Evolutionary conservation across 2,113 vertebrate genomes (phyloP), one percentile per base, ranked within the genome.

Genomic region (Mesitornis unicolor): DNA sequence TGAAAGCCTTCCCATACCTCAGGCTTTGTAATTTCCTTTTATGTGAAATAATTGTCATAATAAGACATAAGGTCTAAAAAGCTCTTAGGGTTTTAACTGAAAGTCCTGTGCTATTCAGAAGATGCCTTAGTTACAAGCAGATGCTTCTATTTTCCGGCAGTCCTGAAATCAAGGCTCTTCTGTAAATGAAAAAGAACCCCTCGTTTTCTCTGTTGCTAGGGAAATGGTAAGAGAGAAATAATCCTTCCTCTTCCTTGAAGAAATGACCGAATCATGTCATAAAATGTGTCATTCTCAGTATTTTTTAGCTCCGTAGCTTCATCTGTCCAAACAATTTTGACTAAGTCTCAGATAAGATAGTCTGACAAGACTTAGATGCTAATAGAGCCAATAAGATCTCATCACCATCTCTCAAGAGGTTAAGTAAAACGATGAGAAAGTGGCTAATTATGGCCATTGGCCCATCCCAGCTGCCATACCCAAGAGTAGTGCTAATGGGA

Each of bases 131-230:
- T 77, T 94, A 75, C 31, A 92, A 84, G 47, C 68, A 88, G 79
- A 77, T 74, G 47, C 59, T 95, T 94, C 64, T 90, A 33, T 93
- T 90, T 96, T 86, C 29, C 8, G 2, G 64, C 28, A 86, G 11
- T 88, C 10, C 51, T 94, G 79, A 96, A 96, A 87, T 91, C 50
- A 83, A 67, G 71, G 54, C 38, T 90, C 42, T 88, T 78, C 75
- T 51, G 25, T 61, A 94, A 90, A 78, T 33, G 59, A 87, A 87
- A 91, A 92, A 91, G 56, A 75, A 36, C 11, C 31, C 9, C 21
- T 93, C 45, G 80, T 96, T 96, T 96, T 80, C 35, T 21, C 9
- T 28, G 85, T 92, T 96, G 64, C 79, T 84, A 90, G n/a, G 88
- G 83, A 90, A 92, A 90, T 84, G 21, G 33, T 24, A 38, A 51